phyloP scores from a whole-genome alignment of 2,797 vertebrate species.

The Lophotriccus pileatus region DNA sequence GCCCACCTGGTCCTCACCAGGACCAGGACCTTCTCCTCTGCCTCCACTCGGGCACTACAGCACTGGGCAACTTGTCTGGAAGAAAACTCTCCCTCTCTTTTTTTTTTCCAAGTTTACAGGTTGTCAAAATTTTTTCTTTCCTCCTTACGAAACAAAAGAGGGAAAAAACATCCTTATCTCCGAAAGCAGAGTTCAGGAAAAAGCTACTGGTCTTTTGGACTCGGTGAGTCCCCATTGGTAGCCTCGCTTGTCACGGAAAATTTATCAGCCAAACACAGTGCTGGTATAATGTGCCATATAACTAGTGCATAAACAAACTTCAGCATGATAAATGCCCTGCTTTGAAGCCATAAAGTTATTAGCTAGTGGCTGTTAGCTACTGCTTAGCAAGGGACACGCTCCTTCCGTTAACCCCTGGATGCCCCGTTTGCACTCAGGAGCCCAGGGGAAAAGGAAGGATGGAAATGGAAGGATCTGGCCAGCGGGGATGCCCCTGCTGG shows the following conservation, averaged over 20 bases:
- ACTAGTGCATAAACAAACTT: conserved; percentile 87
- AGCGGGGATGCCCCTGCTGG: neutral
- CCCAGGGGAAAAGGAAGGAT: neutral
- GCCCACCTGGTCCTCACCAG: neutral
- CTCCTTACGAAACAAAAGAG: conserved; percentile 48
- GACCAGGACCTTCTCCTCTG: neutral
- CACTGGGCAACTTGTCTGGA: neutral
- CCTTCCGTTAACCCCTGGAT: conserved; percentile 63
- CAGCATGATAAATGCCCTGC: conserved; percentile 85
- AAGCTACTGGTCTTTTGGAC: conserved; percentile 73
- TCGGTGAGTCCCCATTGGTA: conserved; percentile 41
- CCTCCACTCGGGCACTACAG: fast-evolving
- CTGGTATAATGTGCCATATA: conserved; percentile 80
- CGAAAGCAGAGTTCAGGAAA: conserved; percentile 66
- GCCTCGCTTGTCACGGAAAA: conserved; percentile 71
- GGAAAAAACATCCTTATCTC: conserved; percentile 62
- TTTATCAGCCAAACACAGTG: conserved; percentile 83
- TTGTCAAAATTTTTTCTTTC: neutral
- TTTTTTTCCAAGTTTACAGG: neutral
- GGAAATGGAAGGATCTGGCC: fast-evolving
- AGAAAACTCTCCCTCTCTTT: neutral
- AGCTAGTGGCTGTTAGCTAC: conserved; percentile 89
- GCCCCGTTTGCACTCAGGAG: neutral
- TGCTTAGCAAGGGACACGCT: conserved; percentile 48
- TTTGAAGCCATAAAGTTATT: conserved; percentile 89